Evolutionary conservation across 2,797 vertebrate species (phyloP), one percentile per base, ranked within the genome.

Genomic region (Ptychobarbus kaznakovi): DNA sequence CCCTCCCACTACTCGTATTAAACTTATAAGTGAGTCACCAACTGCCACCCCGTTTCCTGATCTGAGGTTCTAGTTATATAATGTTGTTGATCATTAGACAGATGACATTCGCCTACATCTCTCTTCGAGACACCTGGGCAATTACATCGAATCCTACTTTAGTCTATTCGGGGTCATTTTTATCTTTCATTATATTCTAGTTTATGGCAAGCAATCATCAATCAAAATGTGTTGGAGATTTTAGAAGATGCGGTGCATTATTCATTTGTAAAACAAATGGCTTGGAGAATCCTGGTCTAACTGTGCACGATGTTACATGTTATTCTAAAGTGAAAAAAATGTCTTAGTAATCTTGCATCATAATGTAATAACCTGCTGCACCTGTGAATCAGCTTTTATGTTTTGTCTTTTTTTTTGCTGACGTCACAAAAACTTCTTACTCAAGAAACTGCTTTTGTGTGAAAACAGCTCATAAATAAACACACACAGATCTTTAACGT

Each of bases 1-100:
- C 89, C 88, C 75, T 87, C 86, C 86, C 87, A 87, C 86, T 32
- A 32, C 75, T 63, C 28, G 20, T 53, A 65, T 83, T 70, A 61
- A 85, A 73, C 68, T 74, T 80, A 10, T 25, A 69, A 68, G 53
- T 80, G 77, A 85, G 44, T 85, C 84, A 85, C 32, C 20, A 44
- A 79, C 40, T 46, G 83, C 66, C 38, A 46, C 40, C 82, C 51
- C 20, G 38, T 58, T 22, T 79, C 9, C 66, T 58, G 8, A 28
- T 42, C 58, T 25, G 53, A 28, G 53, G 12, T 20, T 70, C 65
- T 46, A 3, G 46, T 84, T 84, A 78, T 85, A 63, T 74, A 85
- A 74, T 74, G 20, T 42, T 80, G 56, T 63, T 73, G 66, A 85
- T 49, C 68, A 61, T 35, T 85, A 32, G 40, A 66, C 32, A 38